Base-by-base conservation (phyloP, 2,797 vertebrate species). In the Gadopsis bispinosus region DNA sequence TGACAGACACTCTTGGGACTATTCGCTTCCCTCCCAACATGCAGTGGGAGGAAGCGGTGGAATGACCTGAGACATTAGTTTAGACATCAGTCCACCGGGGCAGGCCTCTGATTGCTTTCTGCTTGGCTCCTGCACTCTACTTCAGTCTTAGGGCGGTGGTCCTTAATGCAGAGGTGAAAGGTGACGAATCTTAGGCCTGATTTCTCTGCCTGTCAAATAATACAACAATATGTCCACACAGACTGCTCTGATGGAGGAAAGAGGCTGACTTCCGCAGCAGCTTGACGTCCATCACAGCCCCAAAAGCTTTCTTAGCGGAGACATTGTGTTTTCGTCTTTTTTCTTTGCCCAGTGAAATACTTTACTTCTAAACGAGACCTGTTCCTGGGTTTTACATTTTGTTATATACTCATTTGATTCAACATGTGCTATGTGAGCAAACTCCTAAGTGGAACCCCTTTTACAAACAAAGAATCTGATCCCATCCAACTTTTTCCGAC, bases 11-110 rank as follows among this genome's bases (percentile, higher is more conserved):
- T 65, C 70, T 64, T 8, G 56, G 84, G 82, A 78, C 84, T 79
- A 75, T 85, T 87, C 37, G 86, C 90, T 87, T 89, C 72, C 72
- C 83, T 78, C 80, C 70, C 64, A 82, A 64, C 76, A 68, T 73
- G 82, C 73, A 74, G 55, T 72, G 84, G 73, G 83, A 90, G 91
- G 84, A 91, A 91, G 87, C 35, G 31, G 69, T 65, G 80, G 83
- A 89, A 85, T 83, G 85, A 87, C 86, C 87, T 80, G 79, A 84
- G 79, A 87, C 83, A 84, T 85, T 86, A 84, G 68, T 50, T 62
- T 58, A 83, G 86, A 89, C 85, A 77, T 84, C 78, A 74, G 65
- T 77, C 73, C 81, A 69, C 75, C 45, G 63, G 84, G 71, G 70
- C 76, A 35, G 75, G 74, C 58, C 73, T 64, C 81, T 88, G 83